phyloP scores from a whole-genome alignment of 2,113 vertebrate genomes.

The Tonatia bakeri region DNA sequence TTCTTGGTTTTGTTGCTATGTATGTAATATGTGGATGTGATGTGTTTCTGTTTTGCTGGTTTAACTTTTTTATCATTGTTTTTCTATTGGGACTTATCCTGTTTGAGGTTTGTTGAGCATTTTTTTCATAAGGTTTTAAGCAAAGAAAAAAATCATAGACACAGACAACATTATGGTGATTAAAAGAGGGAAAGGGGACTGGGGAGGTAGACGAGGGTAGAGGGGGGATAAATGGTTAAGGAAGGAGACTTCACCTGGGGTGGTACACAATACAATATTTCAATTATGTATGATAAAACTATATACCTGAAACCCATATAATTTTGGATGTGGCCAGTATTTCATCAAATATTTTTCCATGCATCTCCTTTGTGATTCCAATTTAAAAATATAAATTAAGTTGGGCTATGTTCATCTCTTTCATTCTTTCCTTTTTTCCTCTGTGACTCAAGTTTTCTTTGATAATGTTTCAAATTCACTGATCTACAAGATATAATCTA shows the following conservation, averaged over 20 bases:
- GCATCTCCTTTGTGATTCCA: not conserved
- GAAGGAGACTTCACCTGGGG: no score
- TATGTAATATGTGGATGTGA: not conserved
- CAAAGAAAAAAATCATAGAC: no score
- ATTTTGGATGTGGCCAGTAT: not conserved
- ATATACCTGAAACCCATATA: no score
- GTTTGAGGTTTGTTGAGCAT: not conserved
- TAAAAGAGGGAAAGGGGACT: no score
- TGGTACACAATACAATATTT: no score
- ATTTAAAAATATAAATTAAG: not conserved
- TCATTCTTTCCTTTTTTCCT: not conserved
- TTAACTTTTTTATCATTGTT: not conserved
- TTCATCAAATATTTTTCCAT: not conserved
- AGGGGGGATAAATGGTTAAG: no score
- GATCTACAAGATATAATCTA: not conserved
- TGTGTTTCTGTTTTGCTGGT: not conserved
- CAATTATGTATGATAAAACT: no score
- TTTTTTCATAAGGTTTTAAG: not conserved
- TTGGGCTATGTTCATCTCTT: not conserved
- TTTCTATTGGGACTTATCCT: not conserved
- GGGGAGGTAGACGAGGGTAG: no score
- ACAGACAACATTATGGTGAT: no score
- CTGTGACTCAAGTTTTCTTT: not conserved
- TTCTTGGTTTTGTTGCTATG: not conserved
- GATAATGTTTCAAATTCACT: not conserved